These are phyloP conservation scores for Oscheius sp. DNA, from an alignment of 2,888 invertebrate species.

Conservation along the genomic window DNA sequence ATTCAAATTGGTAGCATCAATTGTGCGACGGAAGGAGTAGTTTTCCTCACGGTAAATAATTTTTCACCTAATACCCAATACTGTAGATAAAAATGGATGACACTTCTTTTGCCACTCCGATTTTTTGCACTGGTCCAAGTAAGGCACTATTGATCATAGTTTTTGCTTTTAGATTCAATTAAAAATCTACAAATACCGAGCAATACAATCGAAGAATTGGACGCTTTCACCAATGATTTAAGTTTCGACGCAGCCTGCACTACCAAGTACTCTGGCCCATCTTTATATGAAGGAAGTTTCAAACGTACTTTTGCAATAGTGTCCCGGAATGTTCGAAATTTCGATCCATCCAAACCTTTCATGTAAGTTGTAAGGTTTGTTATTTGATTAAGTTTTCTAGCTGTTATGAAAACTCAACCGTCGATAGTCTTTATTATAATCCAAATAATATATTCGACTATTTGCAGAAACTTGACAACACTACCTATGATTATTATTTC, in stretches of 20 bases:
- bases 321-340: slow-evolving; percentile 10
- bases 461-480: too few species aligned
- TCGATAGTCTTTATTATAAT: slow-evolving; percentile 13
- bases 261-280: too few species aligned
- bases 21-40: not conserved
- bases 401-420: not conserved
- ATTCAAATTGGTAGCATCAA: not conserved
- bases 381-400: too few species aligned
- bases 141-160: too few species aligned
- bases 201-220: too few species aligned
- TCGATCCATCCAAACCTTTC: not conserved
- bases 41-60: not conserved
- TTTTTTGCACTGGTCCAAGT: not conserved
- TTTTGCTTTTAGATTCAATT: too few species aligned
- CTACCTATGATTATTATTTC: too few species aligned
- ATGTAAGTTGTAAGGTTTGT: too few species aligned
- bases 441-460: slow-evolving; percentile 6
- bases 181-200: too few species aligned
- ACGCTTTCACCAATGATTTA: too few species aligned
- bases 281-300: not conserved
- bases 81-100: not conserved
- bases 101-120: not conserved
- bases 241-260: too few species aligned
- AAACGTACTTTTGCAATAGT: not conserved
- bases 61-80: not conserved